Evolutionary conservation across 2,888 invertebrate species (phyloP).

Genomic region (Eumerus sabulonum): DNA sequence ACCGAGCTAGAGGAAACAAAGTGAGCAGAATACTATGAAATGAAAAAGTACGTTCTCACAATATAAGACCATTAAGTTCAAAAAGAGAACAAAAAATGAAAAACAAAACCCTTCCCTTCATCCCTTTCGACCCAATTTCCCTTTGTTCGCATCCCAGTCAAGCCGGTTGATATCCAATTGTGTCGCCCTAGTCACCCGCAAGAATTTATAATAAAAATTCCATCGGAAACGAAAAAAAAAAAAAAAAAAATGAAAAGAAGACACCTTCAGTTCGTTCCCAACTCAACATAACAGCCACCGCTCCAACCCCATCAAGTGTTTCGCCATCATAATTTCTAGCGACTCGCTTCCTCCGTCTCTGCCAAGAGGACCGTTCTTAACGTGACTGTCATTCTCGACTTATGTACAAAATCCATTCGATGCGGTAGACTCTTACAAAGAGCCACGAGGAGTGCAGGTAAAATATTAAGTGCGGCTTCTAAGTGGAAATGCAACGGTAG

Average conservation of each 20-base stretch:
- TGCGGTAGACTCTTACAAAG: constrained; percentile 7
- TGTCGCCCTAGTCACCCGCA: constrained; percentile 38
- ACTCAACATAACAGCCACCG: no score
- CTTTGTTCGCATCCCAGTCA: constrained; percentile 8
- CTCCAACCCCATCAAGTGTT: neutral
- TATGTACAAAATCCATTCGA: constrained; percentile 57
- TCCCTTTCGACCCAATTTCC: constrained; percentile 57
- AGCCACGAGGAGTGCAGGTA: constrained; percentile 55
- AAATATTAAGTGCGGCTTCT: constrained; percentile 63
- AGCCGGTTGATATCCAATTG: constrained; percentile 31
- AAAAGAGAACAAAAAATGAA: no score
- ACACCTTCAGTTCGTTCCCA: constrained; percentile 1
- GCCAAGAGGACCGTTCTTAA: constrained; percentile 38
- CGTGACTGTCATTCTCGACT: constrained; percentile 26
- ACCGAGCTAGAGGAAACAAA: neutral
- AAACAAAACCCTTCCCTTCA: constrained; percentile 7
- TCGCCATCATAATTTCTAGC: constrained; percentile 32
- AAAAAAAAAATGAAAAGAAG: constrained; percentile 21
- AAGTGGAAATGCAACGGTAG: constrained; percentile 49
- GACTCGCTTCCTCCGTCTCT: no score
- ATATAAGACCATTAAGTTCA: constrained; percentile 5
- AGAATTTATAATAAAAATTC: constrained; percentile 65
- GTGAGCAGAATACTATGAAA: neutral
- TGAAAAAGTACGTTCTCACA: constrained; percentile 23
- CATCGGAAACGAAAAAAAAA: constrained; percentile 59